Base-by-base conservation (phyloP, 2,113 vertebrate species). In the Bubo scandiacus region DNA sequence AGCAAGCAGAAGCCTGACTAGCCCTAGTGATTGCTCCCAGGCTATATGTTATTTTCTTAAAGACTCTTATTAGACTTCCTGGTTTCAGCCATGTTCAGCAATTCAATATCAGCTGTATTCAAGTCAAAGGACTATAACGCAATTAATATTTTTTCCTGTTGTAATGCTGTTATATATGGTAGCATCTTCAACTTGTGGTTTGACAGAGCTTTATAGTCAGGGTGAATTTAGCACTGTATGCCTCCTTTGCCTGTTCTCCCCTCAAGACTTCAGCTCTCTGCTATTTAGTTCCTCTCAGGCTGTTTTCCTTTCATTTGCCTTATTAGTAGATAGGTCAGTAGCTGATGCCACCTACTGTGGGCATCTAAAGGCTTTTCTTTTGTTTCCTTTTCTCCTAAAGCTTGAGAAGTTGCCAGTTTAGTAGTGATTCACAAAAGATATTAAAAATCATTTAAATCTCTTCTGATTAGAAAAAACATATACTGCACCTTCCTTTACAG, bases 261-360 rank as follows among this genome's bases (percentile, higher is more conserved):
- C 71, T 87, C 86, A 89, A 96, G 94, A 95, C 87, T 94, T 95
- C 25, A 5, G 32, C 70, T 92, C 63, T 95, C 87, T 96, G 70
- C 95, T 97, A 88, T 96, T 97, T 97, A 97, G 88, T 81, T 94
- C 93, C 92, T 98, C 94, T 96, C 91, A 75, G 97, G 88, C 93
- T 97, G 94, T 96, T 97, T 97, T 97, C 93, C 80, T 97, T 98
- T 98, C 94, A 97, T 97, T 97, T 97, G 87, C 96, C 94, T 97
- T 98, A 97, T 97, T 97, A 97, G 97, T 95, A 97, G 96, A 75
- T 96, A 97, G 96, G 97, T 97, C 96, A 97, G 86, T 96, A 92
- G 95, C 94, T 96, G 95, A 97, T 97, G 95, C 97, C 97, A 97
- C 97, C 97, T 96, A 97, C 96, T 98, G 97, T 88, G 97, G 96